phyloP scores from a whole-genome alignment of 2,797 vertebrate genomes.

The Bovichtus diacanthus region DNA sequence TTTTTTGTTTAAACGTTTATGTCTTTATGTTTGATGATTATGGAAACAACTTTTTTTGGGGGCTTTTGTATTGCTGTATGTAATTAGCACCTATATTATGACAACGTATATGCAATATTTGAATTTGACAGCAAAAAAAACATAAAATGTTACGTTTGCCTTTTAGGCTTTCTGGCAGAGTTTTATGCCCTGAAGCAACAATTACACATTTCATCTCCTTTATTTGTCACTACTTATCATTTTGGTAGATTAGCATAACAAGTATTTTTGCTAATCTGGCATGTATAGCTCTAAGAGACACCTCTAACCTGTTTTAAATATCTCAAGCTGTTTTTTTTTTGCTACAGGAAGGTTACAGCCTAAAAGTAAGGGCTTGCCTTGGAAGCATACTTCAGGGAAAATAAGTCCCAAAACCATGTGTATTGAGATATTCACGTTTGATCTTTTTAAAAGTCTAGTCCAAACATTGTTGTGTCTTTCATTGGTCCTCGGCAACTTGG shows the following conservation, averaged over 20 bases:
- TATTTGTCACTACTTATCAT: slow-evolving; percentile 1
- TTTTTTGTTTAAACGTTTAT: not conserved
- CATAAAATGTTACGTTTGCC: not conserved
- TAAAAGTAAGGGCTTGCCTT: not conserved
- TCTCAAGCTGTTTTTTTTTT: slow-evolving; percentile 13
- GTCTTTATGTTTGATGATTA: not conserved
- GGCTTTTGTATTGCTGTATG: not conserved
- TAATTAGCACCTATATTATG: not conserved
- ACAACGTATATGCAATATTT: not conserved
- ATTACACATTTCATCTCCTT: not conserved
- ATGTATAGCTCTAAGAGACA: not conserved
- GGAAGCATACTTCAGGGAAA: not conserved
- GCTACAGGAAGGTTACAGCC: slow-evolving; percentile 14
- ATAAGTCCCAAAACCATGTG: not conserved
- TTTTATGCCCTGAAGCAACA: slow-evolving; percentile 4
- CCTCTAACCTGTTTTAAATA: slow-evolving; percentile 7
- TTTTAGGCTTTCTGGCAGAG: not conserved
- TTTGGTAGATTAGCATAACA: slow-evolving; percentile 21
- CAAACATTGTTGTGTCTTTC: not conserved
- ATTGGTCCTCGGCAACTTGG: not conserved
- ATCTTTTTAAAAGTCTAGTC: not conserved
- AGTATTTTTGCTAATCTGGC: slow-evolving; percentile 19
- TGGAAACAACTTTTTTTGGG: not conserved
- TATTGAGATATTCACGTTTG: not conserved
- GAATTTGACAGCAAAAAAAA: not conserved